Conservation (phyloP, 2,888 invertebrate species). For the Arge pagana region DNA sequence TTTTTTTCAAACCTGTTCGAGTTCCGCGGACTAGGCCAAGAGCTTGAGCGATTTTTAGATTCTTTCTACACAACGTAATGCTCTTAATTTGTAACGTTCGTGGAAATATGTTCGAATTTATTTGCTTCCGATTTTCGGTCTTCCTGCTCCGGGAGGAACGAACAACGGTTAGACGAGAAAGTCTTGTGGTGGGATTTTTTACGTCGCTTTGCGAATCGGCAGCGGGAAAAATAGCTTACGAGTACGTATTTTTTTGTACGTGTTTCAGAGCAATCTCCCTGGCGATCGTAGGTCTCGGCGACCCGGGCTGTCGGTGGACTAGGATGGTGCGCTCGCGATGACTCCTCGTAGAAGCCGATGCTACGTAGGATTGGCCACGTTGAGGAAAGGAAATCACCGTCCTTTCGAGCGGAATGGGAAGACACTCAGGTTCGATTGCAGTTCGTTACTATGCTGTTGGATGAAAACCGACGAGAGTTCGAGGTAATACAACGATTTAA, state of each 20-base stretch:
- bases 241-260: too few species aligned
- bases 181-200: too few species aligned
- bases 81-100: too few species aligned
- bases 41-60: too few species aligned
- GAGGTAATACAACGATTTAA: background rate
- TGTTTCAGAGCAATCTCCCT: background rate
- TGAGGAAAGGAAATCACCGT: constrained; percentile 44
- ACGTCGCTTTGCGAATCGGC: too few species aligned
- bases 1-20: constrained; percentile 33
- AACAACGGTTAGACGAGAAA: too few species aligned
- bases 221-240: too few species aligned
- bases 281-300: background rate
- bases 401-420: constrained; percentile 53
- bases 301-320: background rate
- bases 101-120: too few species aligned
- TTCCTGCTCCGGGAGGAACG: too few species aligned
- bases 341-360: constrained; percentile 38
- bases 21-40: too few species aligned
- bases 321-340: constrained; percentile 36
- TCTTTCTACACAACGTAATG: too few species aligned
- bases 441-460: background rate
- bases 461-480: background rate
- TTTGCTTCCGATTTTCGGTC: too few species aligned
- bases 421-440: constrained; percentile 48
- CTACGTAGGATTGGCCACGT: constrained; percentile 41